phyloP scores from a whole-genome alignment of 1,140 invertebrate genomes.

The Heliconius melpomene region DNA sequence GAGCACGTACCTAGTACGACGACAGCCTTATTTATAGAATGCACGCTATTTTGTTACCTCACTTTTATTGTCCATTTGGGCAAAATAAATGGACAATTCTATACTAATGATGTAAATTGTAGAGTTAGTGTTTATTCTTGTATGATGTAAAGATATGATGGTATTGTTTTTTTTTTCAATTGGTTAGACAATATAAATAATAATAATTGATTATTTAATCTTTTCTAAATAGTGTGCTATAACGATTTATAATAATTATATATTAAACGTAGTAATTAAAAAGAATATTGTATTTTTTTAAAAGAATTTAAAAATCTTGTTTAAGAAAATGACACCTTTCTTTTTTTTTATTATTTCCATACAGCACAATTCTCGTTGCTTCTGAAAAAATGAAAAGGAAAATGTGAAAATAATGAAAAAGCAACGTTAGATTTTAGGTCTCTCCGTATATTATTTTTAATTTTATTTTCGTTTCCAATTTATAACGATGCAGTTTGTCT shows the following conservation, averaged over 20 bases:
- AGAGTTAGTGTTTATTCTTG: not conserved
- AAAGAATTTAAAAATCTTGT: not conserved
- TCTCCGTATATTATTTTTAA: constrained; percentile 42
- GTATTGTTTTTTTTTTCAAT: not conserved
- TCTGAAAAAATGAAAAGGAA: constrained; percentile 10
- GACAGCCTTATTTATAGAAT: constrained; percentile 47
- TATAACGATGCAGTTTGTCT: constrained; percentile 50
- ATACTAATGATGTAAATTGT: not conserved
- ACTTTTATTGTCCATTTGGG: constrained; percentile 16
- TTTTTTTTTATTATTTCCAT: not conserved
- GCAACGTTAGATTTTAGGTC: constrained; percentile 22
- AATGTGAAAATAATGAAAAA: constrained; percentile 28
- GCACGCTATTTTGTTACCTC: constrained; percentile 36
- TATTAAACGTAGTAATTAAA: not conserved
- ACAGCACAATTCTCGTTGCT: not conserved
- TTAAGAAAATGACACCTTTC: not conserved
- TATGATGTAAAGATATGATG: not conserved
- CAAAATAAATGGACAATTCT: not conserved
- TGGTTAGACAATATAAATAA: too few species aligned
- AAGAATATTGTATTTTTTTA: not conserved
- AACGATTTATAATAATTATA: not conserved
- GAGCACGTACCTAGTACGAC: constrained; percentile 42
- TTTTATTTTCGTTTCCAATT: constrained; percentile 71
- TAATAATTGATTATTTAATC: not conserved
- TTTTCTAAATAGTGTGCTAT: not conserved